A percentile compares a stretch with the other conserved stretches of the same genome.
phyloP scores from a whole-genome alignment of 1,140 invertebrate genomes.

The Mya arenaria region DNA sequence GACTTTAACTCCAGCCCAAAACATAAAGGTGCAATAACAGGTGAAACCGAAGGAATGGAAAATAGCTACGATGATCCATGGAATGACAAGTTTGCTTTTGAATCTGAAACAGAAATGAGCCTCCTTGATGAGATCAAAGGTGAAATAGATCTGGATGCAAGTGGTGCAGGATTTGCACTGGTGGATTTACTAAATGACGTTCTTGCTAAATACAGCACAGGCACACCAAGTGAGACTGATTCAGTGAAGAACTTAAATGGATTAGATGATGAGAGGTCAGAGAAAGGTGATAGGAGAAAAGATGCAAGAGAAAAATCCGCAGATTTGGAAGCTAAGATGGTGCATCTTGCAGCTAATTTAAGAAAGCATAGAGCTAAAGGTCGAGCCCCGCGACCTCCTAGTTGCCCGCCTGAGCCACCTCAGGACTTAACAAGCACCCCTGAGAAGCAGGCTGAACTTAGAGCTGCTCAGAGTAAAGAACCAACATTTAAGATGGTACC shows the following conservation, averaged over 20 bases:
- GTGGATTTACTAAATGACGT: slow-evolving; percentile 74
- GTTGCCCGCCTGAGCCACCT: slow-evolving; percentile 67
- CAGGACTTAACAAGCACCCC: slow-evolving; percentile 36
- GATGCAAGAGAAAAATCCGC: slow-evolving; percentile 40
- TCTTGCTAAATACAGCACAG: slow-evolving; percentile 67
- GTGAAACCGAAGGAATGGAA: slow-evolving; percentile 10
- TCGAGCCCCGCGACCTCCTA: slow-evolving; percentile 71
- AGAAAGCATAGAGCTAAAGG: slow-evolving; percentile 67
- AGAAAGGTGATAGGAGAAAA: slow-evolving; percentile 12
- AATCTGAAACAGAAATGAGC: slow-evolving; percentile 51
- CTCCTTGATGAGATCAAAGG: slow-evolving; percentile 49
- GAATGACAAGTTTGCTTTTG: slow-evolving; percentile 46
- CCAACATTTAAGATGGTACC: slow-evolving; percentile 75
- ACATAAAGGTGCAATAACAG: slow-evolving; percentile 23
- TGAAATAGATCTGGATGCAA: slow-evolving; percentile 65
- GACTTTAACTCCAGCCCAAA: slow-evolving; percentile 36
- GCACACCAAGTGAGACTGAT: slow-evolving; percentile 39
- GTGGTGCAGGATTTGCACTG: slow-evolving; percentile 66
- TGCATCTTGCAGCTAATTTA: slow-evolving; percentile 68
- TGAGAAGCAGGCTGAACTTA: slow-evolving; percentile 44
- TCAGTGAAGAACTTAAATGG: slow-evolving; percentile 46
- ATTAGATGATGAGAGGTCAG: slow-evolving; percentile 9
- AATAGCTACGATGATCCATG: slow-evolving; percentile 51
- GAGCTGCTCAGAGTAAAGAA: slow-evolving; percentile 62
- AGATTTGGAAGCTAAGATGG: slow-evolving; percentile 73